A percentile compares a stretch with the other conserved stretches of the same genome.
Evolutionary conservation across 2,888 invertebrate species (phyloP).

Genomic region (Dolomedes plantarius): DNA sequence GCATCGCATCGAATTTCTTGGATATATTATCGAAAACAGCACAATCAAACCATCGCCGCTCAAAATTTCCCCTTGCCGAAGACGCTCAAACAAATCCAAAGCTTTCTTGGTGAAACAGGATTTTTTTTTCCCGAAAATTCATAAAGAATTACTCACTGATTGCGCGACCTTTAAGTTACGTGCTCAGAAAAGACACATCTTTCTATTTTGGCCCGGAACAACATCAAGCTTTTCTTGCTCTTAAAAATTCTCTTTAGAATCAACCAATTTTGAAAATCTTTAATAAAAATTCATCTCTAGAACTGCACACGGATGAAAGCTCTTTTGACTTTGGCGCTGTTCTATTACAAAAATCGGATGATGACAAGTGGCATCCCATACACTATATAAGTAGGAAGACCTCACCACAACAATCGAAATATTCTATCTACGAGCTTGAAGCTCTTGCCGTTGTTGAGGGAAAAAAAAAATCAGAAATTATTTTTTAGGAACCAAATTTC

Average conservation of each 20-base stretch:
- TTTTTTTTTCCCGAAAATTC: no score
- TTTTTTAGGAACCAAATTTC: constrained; percentile 6
- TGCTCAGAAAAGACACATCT: not conserved
- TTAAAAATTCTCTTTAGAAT: not conserved
- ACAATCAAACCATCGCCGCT: no score
- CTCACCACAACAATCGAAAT: constrained; percentile 4
- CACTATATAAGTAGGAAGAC: constrained; percentile 7
- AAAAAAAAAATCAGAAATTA: constrained; percentile 17
- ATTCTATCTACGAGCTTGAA: constrained; percentile 22
- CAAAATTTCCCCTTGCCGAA: no score
- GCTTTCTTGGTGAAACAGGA: no score
- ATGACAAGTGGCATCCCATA: constrained; percentile 16
- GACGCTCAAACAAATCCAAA: no score
- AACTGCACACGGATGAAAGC: not conserved
- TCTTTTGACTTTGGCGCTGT: not conserved
- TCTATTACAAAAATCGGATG: constrained; percentile 21
- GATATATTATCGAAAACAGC: constrained; percentile 25
- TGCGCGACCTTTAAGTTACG: constrained; percentile 33
- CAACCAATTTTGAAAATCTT: not conserved
- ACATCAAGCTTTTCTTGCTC: constrained; percentile 11
- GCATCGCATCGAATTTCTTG: constrained; percentile 5
- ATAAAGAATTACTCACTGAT: constrained; percentile 19
- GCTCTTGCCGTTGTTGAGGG: constrained; percentile 21
- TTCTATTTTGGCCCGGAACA: constrained; percentile 1
- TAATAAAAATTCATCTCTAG: not conserved